Conservation (phyloP, 1,140 invertebrate species). For the Chlorops oryzae region DNA sequence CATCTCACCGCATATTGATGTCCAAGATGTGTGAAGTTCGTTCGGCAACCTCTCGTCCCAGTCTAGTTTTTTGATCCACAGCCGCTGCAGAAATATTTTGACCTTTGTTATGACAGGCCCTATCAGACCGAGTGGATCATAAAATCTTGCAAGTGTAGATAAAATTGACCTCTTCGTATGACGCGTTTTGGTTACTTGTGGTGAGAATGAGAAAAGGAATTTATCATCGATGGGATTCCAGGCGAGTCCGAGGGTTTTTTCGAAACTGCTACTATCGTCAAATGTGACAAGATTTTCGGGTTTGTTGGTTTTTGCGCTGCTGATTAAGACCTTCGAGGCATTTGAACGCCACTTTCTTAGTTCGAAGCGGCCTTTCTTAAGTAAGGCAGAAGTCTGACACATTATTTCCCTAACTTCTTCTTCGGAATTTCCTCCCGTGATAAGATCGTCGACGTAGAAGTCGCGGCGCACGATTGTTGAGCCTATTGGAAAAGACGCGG, state of each 20-base stretch:
- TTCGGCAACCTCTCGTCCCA: no score
- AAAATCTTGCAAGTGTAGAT: slow-evolving; percentile 2
- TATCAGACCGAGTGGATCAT: slow-evolving; percentile 4
- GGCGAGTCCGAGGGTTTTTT: slow-evolving; percentile 6
- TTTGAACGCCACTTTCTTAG: slow-evolving; percentile 46
- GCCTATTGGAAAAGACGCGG: no score
- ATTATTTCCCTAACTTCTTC: no score
- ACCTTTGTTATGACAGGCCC: slow-evolving; percentile 1
- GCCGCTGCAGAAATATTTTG: slow-evolving; percentile 3
- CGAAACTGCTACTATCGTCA: slow-evolving; percentile 7
- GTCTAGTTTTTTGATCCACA: neutral
- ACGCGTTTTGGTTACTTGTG: neutral
- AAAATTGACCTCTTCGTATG: slow-evolving; percentile 1
- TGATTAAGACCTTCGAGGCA: slow-evolving; percentile 13
- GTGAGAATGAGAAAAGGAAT: slow-evolving; percentile 5
- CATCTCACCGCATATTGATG: neutral
- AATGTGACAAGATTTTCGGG: slow-evolving; percentile 11
- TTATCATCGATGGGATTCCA: slow-evolving; percentile 10
- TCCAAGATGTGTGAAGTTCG: no score
- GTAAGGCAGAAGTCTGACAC: no score
- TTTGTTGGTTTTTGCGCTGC: neutral
- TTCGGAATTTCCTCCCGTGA: no score
- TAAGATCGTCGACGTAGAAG: no score
- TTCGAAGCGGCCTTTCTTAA: slow-evolving; percentile 29
- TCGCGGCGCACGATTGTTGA: no score